phyloP scores from a whole-genome alignment of 2,797 vertebrate genomes.

The Menidia menidia region DNA sequence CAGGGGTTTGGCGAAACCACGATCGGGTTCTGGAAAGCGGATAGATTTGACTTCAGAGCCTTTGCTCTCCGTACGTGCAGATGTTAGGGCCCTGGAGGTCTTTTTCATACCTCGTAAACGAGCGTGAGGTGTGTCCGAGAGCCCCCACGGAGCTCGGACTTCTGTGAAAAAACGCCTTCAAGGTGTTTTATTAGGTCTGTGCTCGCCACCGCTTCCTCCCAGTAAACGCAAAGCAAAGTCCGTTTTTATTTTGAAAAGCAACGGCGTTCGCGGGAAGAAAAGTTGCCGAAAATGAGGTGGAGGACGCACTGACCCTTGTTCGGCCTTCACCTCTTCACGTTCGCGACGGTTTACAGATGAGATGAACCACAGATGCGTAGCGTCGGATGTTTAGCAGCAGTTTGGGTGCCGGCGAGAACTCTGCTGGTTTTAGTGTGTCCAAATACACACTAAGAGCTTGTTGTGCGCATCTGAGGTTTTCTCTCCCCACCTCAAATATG shows the following conservation, averaged over 20 bases:
- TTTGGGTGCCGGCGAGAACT: constrained; percentile 2
- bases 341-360: constrained; percentile 19
- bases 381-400: neutral
- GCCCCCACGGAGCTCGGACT: constrained; percentile 21
- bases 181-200: constrained; percentile 39
- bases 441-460: neutral
- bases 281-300: neutral
- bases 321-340: neutral
- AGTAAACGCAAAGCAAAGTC: constrained; percentile 29
- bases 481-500: neutral
- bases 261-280: neutral
- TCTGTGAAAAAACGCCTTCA: constrained; percentile 38
- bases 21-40: constrained; percentile 15
- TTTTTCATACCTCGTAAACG: constrained; percentile 39
- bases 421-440: neutral
- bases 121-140: constrained; percentile 17
- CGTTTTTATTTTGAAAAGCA: neutral
- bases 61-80: constrained; percentile 1
- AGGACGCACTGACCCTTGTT: neutral
- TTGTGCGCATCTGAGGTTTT: constrained; percentile 7
- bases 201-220: constrained; percentile 50
- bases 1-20: constrained; percentile 47
- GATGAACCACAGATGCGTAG: constrained; percentile 15
- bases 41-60: constrained; percentile 22
- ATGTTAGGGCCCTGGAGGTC: neutral